Base-by-base conservation (phyloP, 2,888 invertebrate genomes). In the Artemia sp. region DNA sequence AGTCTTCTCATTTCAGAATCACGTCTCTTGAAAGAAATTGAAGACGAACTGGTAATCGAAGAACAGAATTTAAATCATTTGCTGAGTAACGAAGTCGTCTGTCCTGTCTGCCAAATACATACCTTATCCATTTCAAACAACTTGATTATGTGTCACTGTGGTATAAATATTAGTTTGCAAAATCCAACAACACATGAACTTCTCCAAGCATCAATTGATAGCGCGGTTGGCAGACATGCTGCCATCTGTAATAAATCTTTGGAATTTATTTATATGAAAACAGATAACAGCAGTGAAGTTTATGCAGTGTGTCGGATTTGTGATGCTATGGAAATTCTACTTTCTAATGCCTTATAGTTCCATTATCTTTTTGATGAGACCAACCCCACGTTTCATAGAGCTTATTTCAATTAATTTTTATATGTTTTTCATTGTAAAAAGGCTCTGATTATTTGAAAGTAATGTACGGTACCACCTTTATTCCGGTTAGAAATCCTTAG, bases 131-230 rank as follows among this genome's bases (percentile, higher is more conserved):
- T 58, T 10, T n/a, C 64, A 58, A n/a, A 2, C 10, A 58, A 24
- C 64, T 19, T 24, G 14, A 58, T 58, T 19, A n/a, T 19, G 14
- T 58, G 64, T 58, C n/a, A n/a, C 64, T 58, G 64, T 10, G 64
- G 64, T 58, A 24, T 58, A 24, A 58, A 24, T 9, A 58, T 58
- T 19, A 8, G 24, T 19, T 24, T 19, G 9, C 24, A n/a, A 58
- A n/a, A 58, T n/a, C n/a, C 64, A 58, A 24, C 11, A n/a, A 58
- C 10, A 9, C n/a, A 58, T 19, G 64, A 58, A 24, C n/a, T 24
- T 58, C 64, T 58, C 8, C 64, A 58, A 24, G n/a, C 64, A n/a
- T 24, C n/a, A 58, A 58, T 58, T 58, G 64, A 58, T 19, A 58
- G 64, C 10, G 64, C 24, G n/a, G 64, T 58, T 9, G 24, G 64